Base-by-base conservation (phyloP, 2,797 vertebrate genomes). In the Poeciliopsis presidionis region DNA sequence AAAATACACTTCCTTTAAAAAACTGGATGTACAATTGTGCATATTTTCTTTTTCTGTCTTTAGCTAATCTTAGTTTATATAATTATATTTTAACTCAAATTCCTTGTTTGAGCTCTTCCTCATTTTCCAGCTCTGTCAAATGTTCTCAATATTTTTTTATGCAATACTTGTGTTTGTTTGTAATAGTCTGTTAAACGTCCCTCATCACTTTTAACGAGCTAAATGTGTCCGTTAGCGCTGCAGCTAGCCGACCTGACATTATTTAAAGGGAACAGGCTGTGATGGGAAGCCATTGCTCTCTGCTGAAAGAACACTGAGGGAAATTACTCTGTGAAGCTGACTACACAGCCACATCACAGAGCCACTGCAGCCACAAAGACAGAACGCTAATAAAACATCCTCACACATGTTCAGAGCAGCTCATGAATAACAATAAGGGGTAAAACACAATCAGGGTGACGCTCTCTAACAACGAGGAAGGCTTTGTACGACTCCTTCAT, bases 361-460 rank as follows among this genome's bases (percentile, higher is more conserved):
- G 83, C 90, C 87, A 87, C 87, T 90, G 88, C 91, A 84, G 86
- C 77, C 90, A 76, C 88, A 91, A 90, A 88, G 91, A 85, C 86
- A 81, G 85, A 87, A 87, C 75, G 86, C 90, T 87, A 91, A 92
- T 93, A 92, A 93, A 90, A 81, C 86, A 88, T 87, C 84, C 75
- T 86, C 85, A 75, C 84, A 77, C 91, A 57, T 71, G 71, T 82
- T 36, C 51, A 82, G 88, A 86, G 36, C 88, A 79, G 81, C 86
- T 91, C 90, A 92, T 93, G 92, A 92, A 94, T 94, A 90, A 84
- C 89, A 93, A 94, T 88, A 87, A 90, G 87, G 73, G 77, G 69
- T 79, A 82, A 82, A 79, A 86, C 86, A 76, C 88, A 84, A 86
- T 91, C 88, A 91, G 69, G 53, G 79, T 76, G 89, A 87, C 85